phyloP scores from a whole-genome alignment of 2,888 invertebrate species.

The Linyphia triangularis region DNA sequence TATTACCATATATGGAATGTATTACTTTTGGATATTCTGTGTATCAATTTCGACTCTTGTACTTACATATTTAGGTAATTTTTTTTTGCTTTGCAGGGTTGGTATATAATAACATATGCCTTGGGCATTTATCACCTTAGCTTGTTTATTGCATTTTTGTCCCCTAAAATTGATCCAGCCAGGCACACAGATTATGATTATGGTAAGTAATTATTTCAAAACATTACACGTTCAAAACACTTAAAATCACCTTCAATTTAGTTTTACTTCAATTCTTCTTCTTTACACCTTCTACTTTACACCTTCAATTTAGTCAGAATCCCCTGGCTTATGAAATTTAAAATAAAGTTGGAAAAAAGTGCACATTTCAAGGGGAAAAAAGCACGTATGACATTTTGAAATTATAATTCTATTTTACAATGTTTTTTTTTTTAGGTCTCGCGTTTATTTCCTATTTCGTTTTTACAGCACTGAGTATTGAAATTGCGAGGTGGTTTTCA shows the following conservation, averaged over 20 bases:
- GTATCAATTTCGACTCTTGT: background rate
- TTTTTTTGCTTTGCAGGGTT: slow-evolving; percentile 89
- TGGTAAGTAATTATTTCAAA: slow-evolving; percentile 75
- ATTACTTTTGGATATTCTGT: no score
- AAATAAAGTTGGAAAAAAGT: no score
- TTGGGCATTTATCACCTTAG: slow-evolving; percentile 99
- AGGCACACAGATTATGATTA: slow-evolving; percentile 65
- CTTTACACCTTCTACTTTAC: background rate
- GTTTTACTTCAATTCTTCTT: background rate
- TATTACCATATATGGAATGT: background rate
- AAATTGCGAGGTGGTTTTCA: no score
- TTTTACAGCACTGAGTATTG: no score
- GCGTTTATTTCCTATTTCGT: no score
- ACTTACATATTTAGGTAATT: background rate
- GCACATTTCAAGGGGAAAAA: no score
- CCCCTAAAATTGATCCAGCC: slow-evolving; percentile 98
- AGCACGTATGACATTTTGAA: no score
- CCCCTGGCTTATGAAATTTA: no score
- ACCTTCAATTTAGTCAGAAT: no score
- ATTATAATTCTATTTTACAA: no score
- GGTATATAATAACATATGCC: slow-evolving; percentile 99
- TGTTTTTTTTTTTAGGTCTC: no score
- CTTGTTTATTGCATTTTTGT: slow-evolving; percentile 99
- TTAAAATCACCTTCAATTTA: no score
- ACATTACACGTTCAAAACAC: background rate